Conservation (phyloP, 2,113 vertebrate species). For the Sialia sialis region DNA sequence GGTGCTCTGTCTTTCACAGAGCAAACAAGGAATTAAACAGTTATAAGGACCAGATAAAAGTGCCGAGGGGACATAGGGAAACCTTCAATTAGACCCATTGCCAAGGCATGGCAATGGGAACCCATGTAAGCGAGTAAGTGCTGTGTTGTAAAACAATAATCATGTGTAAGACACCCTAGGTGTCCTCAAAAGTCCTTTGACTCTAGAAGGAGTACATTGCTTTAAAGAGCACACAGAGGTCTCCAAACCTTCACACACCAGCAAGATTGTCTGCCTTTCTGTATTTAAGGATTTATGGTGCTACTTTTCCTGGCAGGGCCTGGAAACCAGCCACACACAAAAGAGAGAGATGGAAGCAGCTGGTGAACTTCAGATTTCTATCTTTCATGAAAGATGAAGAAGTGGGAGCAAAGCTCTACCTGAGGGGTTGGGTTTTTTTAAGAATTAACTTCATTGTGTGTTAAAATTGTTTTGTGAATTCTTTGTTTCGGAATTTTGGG, state of each 20-base stretch:
- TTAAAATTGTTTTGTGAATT: not conserved
- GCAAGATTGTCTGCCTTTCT: not conserved
- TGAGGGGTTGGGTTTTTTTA: too few species aligned
- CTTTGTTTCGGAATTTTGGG: not conserved
- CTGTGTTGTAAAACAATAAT: not conserved
- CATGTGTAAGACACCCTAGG: not conserved
- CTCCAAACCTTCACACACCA: not conserved
- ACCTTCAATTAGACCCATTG: not conserved
- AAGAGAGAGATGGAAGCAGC: not conserved
- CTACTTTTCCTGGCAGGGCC: not conserved
- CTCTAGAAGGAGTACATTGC: not conserved
- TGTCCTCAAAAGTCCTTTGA: not conserved
- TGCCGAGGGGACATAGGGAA: not conserved
- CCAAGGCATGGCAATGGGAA: not conserved
- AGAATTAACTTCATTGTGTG: not conserved
- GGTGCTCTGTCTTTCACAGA: not conserved
- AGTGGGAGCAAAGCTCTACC: not conserved
- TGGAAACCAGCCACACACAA: not conserved
- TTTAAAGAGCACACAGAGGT: not conserved
- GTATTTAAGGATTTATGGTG: not conserved
- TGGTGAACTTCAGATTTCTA: not conserved
- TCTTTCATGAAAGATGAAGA: not conserved
- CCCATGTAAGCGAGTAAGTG: not conserved
- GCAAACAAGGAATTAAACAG: not conserved
- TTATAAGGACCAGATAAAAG: not conserved